Base-by-base conservation (phyloP, 2,888 invertebrate species). In the Conomelus anceps region DNA sequence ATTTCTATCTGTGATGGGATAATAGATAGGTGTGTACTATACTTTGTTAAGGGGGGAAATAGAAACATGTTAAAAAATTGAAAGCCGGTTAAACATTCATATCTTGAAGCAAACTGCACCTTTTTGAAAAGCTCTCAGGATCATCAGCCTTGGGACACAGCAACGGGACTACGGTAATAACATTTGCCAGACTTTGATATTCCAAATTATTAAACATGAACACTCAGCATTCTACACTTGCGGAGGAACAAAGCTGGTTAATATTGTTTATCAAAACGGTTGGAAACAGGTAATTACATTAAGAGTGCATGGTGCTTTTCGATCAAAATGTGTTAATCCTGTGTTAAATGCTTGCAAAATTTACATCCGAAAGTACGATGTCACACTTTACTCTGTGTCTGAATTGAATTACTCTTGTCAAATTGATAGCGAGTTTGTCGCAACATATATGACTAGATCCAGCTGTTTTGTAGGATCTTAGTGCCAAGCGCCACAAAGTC, bases 61-160 rank as follows among this genome's bases (percentile, higher is more conserved):
- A 3, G 3, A 17, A 24, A 24, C 86, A 86, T 84, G 86, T 86
- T 88, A 88, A 89, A 88, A 26, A 84, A 87, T 34, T 17, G 29
- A 24, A 90, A 90, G 88, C 86, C 86, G 23, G 88, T 90, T 90
- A 89, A 90, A 84, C 23, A 85, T 88, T 63, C 22, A 34, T 26
- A 88, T 92, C 92, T 92, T 92, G 92, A 93, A 94, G 94, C 93
- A 94, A 94, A 94, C 94, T 94, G 93, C 94, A 94, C 94, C 94
- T 94, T 94, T 93, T 92, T 91, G 92, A 91, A 89, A 90, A 87
- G 89, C 88, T 88, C 90, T 90, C 87, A 88, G 87, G 88, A 88
- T 29, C 84, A 88, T 41, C 89, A 11, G 90, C 88, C 89, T 26
- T 88, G 85, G 89, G 89, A 88, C n/a, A 87, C 88, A 90, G 29